Evolutionary conservation across 1,140 invertebrate genomes (phyloP), one percentile per base, ranked within the genome.

Genomic region (Colletes latitarsis): DNA sequence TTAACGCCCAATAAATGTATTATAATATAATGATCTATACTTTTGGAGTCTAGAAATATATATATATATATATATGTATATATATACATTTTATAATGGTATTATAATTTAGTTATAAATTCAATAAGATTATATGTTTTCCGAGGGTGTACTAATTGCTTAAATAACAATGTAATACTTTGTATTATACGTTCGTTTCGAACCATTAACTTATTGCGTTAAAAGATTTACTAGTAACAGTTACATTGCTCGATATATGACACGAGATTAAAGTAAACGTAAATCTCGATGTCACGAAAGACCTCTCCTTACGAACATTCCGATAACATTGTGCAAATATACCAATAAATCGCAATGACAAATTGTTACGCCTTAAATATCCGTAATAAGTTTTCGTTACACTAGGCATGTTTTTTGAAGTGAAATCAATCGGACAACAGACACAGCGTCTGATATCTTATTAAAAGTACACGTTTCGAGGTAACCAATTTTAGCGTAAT

Each of bases 151-250:
- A 21, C 10, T 73, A 52, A 55, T 15, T 68, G 30, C n/a, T 43
- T 58, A 72, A 63, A 41, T 53, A 64, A 77, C 57, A 6, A n/a
- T 46, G n/a, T 69, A 74, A 69, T 77, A 76, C 83, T 81, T 69
- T 60, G 60, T 49, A 77, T 72, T 58, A 69, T 68, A 46, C 9
- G 21, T 62, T 66, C n/a, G 60, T 17, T 17, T 67, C 19, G 70
- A 73, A 69, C n/a, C 39, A 12, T 53, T 30, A 14, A 17, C 1
- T 71, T 21, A 12, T 58, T 58, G 41, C 64, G 8, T 69, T 49
- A 46, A 21, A 21, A 66, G 12, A 55, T 6, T 67, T 21, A 0
- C 19, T 41, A 67, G 64, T 6, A 21, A 10, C 41, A 39, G 19
- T 60, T 19, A 10, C 49, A 67, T 55, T 55, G 49, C 19, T 76